Base-by-base conservation (phyloP, 1,140 invertebrate species). In the Cephus cinctus region DNA sequence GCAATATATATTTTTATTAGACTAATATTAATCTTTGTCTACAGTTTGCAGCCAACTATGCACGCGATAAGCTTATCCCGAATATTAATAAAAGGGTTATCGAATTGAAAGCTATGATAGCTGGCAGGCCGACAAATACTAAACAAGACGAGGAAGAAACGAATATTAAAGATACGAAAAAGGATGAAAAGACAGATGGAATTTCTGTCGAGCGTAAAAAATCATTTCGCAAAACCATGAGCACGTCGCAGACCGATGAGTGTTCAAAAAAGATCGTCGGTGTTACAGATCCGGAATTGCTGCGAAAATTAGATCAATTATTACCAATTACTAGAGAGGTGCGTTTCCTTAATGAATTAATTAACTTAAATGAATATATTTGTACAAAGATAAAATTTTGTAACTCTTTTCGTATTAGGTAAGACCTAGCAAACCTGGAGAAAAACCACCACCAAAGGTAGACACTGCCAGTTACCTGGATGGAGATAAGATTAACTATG, bases 11-110 rank as follows among this genome's bases (percentile, higher is more conserved):
- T n/a, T n/a, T n/a, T n/a, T n/a, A n/a, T n/a, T n/a, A n/a, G n/a
- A n/a, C n/a, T n/a, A n/a, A n/a, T n/a, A n/a, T n/a, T n/a, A n/a
- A n/a, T n/a, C n/a, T n/a, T n/a, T n/a, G 32, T 51, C 74, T 64
- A 49, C 61, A 86, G 84, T 94, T 94, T 81, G 92, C 92, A 41
- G 92, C 92, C 9, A 89, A 95, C 63, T 95, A 90, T 79, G 90
- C 89, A 14, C 86, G 87, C 66, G 88, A 91, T 57, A 85, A 89
- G 52, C 77, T 92, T 9, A 83, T 92, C 49, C 83, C 86, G 61
- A 89, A 83, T 66, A 78, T 94, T 27, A 85, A 82, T 56, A 83
- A 85, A 63, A 88, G 87, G 75, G 80, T 92, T 18, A 76, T 85
- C 16, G 84, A 87, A 66, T 73, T 88, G 21, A 85, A 85, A 73